Evolutionary conservation across 2,797 vertebrate genomes (phyloP).

Genomic region (Gouania willdenowi): DNA sequence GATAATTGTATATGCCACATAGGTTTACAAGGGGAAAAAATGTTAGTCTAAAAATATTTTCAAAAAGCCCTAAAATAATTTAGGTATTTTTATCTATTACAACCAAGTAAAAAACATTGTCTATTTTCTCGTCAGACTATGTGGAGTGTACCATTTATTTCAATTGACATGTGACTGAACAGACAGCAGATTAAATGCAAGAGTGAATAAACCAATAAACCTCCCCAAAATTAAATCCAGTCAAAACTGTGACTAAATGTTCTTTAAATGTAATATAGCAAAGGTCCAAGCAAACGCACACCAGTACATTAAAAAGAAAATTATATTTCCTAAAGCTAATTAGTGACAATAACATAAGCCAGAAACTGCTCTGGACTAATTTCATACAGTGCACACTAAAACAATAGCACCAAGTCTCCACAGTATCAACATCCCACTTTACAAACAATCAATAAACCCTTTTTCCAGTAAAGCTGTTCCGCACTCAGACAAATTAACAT

Average conservation of each 20-base stretch:
- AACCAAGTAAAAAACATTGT: conserved; percentile 1
- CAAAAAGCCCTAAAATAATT: too few relatives aligned
- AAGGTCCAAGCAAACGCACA: background rate
- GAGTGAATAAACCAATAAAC: conserved; percentile 18
- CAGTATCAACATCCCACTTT: conserved; percentile 60
- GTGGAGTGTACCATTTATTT: conserved; percentile 12
- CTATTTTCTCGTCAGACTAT: too few relatives aligned
- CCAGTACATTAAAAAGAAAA: conserved; percentile 12
- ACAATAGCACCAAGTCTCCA: conserved; percentile 58
- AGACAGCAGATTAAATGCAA: background rate
- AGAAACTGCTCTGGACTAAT: conserved; percentile 52
- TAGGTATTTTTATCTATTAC: background rate
- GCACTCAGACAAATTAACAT: conserved; percentile 58
- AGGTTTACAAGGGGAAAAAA: too few relatives aligned
- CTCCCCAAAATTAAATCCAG: conserved; percentile 20
- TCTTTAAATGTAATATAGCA: background rate
- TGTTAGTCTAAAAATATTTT: too few relatives aligned
- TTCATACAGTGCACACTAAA: conserved; percentile 58
- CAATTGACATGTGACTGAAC: conserved; percentile 6
- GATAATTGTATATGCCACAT: too few relatives aligned
- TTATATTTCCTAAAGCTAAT: conserved; percentile 38
- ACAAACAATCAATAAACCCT: conserved; percentile 54
- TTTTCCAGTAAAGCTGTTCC: conserved; percentile 63
- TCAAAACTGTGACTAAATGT: conserved; percentile 32
- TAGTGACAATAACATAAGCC: conserved; percentile 38